phyloP scores from a whole-genome alignment of 2,113 vertebrate species.

The Furnarius figulus region DNA sequence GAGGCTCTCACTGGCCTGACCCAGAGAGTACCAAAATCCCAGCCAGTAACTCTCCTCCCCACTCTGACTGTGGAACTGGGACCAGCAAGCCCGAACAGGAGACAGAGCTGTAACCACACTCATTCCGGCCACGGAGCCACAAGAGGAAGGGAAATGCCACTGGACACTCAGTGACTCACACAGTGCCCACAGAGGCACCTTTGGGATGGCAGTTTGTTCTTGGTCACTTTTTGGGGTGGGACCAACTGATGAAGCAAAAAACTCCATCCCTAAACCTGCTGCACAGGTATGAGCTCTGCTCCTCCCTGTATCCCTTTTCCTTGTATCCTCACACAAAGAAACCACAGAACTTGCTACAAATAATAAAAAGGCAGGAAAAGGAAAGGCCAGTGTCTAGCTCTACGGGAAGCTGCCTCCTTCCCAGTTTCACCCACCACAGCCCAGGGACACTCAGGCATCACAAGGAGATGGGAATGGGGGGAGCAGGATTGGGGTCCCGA shows the following conservation, averaged over 20 bases:
- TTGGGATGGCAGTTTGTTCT: neutral
- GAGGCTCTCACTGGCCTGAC: neutral
- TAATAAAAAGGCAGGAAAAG: neutral
- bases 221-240: neutral
- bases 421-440: accelerated
- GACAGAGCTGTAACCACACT: neutral
- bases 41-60: neutral
- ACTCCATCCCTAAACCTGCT: accelerated
- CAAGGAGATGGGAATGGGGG: neutral
- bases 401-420: neutral
- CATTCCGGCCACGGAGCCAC: neutral
- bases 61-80: neutral
- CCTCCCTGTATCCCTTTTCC: neutral
- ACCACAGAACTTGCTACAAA: neutral
- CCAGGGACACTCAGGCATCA: accelerated
- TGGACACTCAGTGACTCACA: neutral
- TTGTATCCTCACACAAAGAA: neutral
- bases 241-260: neutral
- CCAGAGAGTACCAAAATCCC: neutral
- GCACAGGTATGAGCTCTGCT: accelerated
- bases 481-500: neutral
- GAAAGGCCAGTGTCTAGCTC: neutral
- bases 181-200: neutral
- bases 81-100: neutral
- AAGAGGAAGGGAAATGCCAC: neutral